Evolutionary conservation across 2,888 invertebrate species (phyloP).

Genomic region (Petrolisthes cinctipes): DNA sequence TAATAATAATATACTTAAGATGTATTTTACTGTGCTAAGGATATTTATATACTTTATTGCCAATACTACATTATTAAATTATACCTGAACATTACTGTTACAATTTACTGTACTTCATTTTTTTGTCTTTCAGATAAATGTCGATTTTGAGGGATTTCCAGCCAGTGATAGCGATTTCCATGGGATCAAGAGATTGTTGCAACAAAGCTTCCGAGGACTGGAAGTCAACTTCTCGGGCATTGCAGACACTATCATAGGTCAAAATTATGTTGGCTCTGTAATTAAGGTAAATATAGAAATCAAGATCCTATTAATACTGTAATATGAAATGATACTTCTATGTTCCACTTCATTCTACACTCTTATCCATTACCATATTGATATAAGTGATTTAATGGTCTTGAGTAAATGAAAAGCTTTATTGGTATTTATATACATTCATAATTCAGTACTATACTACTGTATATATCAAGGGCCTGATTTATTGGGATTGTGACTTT

Average conservation of each 20-base stretch:
- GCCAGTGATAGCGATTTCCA: conserved; percentile 62
- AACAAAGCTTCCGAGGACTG: conserved; percentile 59
- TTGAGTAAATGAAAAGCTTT: too few relatives aligned
- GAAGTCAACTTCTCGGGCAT: conserved; percentile 58
- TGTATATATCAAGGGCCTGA: too few relatives aligned
- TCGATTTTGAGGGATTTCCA: conserved; percentile 64
- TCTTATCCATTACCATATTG: too few relatives aligned
- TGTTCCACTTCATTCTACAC: too few relatives aligned
- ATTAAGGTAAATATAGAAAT: conserved; percentile 46
- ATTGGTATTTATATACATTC: too few relatives aligned
- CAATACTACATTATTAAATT: not conserved
- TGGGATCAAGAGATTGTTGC: conserved; percentile 62
- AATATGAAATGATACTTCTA: not conserved
- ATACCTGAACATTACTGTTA: not conserved
- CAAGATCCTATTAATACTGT: too few relatives aligned
- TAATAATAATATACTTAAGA: too few relatives aligned
- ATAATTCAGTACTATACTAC: too few relatives aligned
- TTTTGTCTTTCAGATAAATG: conserved; percentile 52
- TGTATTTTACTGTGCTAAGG: too few relatives aligned
- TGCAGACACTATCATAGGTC: conserved; percentile 60
- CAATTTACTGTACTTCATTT: not conserved
- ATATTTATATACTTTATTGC: not conserved
- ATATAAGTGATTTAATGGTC: too few relatives aligned
- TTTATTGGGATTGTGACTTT: too few relatives aligned
- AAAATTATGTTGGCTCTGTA: conserved; percentile 65